Conservation (phyloP, 2,797 vertebrate genomes). For the Esox lucius region DNA sequence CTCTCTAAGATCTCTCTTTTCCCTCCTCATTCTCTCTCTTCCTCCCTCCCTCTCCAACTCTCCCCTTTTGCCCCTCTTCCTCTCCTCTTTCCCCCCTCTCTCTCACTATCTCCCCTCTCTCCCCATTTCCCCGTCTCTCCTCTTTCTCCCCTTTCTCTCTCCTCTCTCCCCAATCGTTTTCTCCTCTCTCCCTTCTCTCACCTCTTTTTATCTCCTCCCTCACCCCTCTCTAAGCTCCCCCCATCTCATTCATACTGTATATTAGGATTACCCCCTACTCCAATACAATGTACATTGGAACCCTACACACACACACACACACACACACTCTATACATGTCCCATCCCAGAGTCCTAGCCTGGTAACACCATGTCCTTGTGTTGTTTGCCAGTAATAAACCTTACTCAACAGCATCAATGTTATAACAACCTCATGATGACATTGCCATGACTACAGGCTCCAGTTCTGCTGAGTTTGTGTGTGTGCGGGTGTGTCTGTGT, state of each 20-base stretch:
- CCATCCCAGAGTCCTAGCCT: background rate
- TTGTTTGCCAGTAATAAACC: conserved; percentile 9
- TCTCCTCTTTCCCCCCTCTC: conserved; percentile 5
- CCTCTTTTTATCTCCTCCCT: no score
- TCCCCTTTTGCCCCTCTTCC: conserved; percentile 39
- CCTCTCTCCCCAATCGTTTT: no score
- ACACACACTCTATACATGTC: background rate
- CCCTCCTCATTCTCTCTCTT: background rate
- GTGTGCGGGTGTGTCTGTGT: background rate
- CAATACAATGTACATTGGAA: background rate
- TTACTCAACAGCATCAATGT: conserved; percentile 18
- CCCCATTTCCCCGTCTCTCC: no score
- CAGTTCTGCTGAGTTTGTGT: background rate
- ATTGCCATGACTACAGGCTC: conserved; percentile 20
- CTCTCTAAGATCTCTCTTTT: background rate
- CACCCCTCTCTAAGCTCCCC: no score
- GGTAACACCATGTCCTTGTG: conserved; percentile 32
- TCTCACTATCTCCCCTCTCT: background rate
- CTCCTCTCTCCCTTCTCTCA: background rate
- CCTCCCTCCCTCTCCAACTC: background rate
- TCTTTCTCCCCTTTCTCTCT: no score
- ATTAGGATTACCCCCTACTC: background rate
- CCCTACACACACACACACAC: conserved; percentile 6
- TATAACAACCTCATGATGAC: conserved; percentile 21
- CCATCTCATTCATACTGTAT: no score